Percentiles rank a stretch among this genome's conserved stretches.
Evolutionary conservation across 2,113 vertebrate genomes (phyloP).

Genomic region (Macaca fascicularis): DNA sequence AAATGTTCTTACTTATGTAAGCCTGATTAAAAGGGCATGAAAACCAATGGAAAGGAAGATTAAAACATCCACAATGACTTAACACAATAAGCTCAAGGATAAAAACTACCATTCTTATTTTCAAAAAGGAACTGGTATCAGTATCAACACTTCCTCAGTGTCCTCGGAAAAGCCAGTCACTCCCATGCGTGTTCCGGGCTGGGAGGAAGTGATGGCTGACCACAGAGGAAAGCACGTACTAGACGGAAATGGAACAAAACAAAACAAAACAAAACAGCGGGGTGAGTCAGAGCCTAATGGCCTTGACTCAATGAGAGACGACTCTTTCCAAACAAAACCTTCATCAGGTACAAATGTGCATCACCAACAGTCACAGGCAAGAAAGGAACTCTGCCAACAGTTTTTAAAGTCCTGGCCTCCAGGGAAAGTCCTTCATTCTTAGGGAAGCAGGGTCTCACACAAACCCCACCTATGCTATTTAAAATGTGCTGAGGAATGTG

Average conservation of each 20-base stretch:
- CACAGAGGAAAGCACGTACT: background rate
- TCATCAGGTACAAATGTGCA: background rate
- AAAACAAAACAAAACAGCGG: background rate
- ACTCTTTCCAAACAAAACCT: background rate
- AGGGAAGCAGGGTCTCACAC: background rate
- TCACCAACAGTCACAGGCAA: fast-evolving
- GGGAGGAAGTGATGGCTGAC: background rate
- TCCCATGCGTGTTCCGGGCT: background rate
- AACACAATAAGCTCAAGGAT: background rate
- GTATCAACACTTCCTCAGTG: background rate
- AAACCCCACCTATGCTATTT: background rate
- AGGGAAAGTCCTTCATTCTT: background rate
- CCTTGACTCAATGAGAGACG: background rate
- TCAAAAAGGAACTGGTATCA: background rate
- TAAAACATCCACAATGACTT: background rate
- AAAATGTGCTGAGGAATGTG: background rate
- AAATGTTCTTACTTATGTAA: background rate
- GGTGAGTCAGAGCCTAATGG: background rate
- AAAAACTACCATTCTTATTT: background rate
- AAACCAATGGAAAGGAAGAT: background rate
- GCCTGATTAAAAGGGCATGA: background rate
- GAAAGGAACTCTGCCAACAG: background rate
- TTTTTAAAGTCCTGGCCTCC: background rate
- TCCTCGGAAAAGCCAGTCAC: background rate
- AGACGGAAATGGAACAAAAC: background rate